Evolutionary conservation across 2,888 invertebrate species (phyloP), one percentile per base, ranked within the genome.

Genomic region (Teleogryllus oceanicus): DNA sequence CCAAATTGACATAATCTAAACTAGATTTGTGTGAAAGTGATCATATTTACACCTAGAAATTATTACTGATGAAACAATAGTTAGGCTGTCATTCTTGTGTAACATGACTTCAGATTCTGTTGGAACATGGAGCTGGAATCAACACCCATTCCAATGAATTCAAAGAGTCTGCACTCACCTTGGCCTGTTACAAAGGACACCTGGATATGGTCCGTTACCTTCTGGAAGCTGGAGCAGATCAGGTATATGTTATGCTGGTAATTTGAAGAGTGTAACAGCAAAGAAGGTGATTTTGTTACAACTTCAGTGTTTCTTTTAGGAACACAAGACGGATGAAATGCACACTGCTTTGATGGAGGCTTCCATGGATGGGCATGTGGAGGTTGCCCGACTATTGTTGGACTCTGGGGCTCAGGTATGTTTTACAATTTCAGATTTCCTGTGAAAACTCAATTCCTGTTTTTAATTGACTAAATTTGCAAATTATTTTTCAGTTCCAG

Each of bases 261-360:
- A 20, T 24, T 20, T 74, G n/a, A 74, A 8, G 18, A 5, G n/a
- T 74, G 18, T n/a, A 18, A 11, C 18, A 74, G 20, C 75, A 75
- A 24, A 24, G 21, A n/a, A n/a, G 13, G 21, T 16, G 37, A 20
- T 75, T 20, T 75, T 24, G 20, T 75, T n/a, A 75, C 11, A 75
- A 75, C 62, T 62, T 49, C 37, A 37, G 82, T 24, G 49, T 78
- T 74, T 50, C 51, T 74, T 84, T 18, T 92, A 97, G 87, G 98
- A 98, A 88, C 98, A 98, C 89, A 98, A 98, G 90, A 98, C 98
- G 12, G 98, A 99, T 87, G 99, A 99, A 89, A 98, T 99, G 98
- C 99, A 99, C 88, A 99, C 99, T 49, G 99, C 99, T 76, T 90
- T 99, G 76, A 99, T 99, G 98, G 99, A 99, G 88, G 99, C 99